Percentiles rank a stretch among this genome's conserved stretches.
Evolutionary conservation across 2,888 invertebrate species (phyloP).

Genomic region (Chirona hameri): DNA sequence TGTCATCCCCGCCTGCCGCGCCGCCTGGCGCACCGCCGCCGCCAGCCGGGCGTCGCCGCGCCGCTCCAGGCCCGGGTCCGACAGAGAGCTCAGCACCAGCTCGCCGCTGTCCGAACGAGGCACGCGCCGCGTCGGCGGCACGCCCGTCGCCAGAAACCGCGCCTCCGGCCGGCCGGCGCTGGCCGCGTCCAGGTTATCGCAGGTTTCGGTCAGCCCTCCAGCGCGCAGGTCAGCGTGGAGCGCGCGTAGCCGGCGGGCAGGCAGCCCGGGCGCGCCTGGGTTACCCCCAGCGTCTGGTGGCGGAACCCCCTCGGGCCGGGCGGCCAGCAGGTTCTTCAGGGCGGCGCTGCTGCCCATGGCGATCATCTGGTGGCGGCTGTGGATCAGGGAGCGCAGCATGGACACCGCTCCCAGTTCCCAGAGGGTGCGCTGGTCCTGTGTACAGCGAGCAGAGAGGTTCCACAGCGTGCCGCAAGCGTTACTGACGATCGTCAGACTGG

Average conservation of each 20-base stretch:
- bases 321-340: conserved; percentile 83
- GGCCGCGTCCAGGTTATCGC: conserved; percentile 51
- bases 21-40: conserved; percentile 35
- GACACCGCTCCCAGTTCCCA: conserved; percentile 92
- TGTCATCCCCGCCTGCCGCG: conserved; percentile 4
- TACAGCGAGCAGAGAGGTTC: conserved; percentile 86
- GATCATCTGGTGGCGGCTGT: conserved; percentile 96
- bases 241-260: conserved; percentile 57
- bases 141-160: conserved; percentile 82
- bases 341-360: conserved; percentile 95
- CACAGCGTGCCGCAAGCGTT: conserved; percentile 96
- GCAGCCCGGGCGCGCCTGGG: conserved; percentile 55
- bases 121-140: conserved; percentile 63
- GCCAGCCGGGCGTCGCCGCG: conserved; percentile 49
- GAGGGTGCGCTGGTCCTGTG: conserved; percentile 80
- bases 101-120: conserved; percentile 46
- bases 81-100: conserved; percentile 59
- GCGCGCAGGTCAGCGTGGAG: conserved; percentile 77
- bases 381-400: conserved; percentile 83
- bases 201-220: conserved; percentile 77
- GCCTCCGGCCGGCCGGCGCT: conserved; percentile 62
- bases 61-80: conserved; percentile 90
- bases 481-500: conserved; percentile 90
- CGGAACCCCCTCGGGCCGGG: conserved; percentile 54
- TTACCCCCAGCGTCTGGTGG: conserved; percentile 59